phyloP scores from a whole-genome alignment of 2,113 vertebrate genomes.

The Pipa parva region DNA sequence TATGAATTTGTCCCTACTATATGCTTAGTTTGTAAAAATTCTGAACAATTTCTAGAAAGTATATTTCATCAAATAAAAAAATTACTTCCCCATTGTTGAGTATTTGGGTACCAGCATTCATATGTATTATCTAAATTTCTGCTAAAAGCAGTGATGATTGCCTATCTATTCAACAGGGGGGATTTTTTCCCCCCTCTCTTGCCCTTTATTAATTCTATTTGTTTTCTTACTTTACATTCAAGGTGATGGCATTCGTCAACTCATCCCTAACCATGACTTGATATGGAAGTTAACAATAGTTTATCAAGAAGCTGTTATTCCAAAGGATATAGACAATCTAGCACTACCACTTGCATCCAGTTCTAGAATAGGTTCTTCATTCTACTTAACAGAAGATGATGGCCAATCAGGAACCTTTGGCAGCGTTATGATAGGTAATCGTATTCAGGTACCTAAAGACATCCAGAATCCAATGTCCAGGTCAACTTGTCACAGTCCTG shows the following conservation, averaged over 20 bases:
- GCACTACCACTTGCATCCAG: slow-evolving; percentile 34
- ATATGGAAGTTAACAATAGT: slow-evolving; percentile 80
- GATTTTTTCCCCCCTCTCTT: no score
- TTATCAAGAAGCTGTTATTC: slow-evolving; percentile 76
- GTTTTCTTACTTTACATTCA: neutral
- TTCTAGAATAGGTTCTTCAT: slow-evolving; percentile 50
- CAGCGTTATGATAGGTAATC: slow-evolving; percentile 88
- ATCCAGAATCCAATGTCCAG: slow-evolving; percentile 50
- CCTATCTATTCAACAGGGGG: no score
- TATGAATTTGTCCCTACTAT: no score
- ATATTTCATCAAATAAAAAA: no score
- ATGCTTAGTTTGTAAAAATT: no score
- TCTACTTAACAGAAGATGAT: slow-evolving; percentile 63
- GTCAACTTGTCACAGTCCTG: slow-evolving; percentile 53
- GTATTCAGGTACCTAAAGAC: slow-evolving; percentile 84
- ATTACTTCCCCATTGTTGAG: no score
- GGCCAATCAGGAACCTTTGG: slow-evolving; percentile 88
- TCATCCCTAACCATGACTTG: slow-evolving; percentile 81
- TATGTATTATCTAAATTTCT: no score
- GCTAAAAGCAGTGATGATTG: no score
- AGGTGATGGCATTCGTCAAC: slow-evolving; percentile 78
- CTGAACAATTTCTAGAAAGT: no score
- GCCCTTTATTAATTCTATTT: no score
- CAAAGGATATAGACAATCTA: slow-evolving; percentile 52
- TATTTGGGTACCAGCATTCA: no score